These are phyloP conservation scores for Eospalax fontanierii DNA, from an alignment of 2,797 vertebrate genomes.

Conservation along the genomic window DNA sequence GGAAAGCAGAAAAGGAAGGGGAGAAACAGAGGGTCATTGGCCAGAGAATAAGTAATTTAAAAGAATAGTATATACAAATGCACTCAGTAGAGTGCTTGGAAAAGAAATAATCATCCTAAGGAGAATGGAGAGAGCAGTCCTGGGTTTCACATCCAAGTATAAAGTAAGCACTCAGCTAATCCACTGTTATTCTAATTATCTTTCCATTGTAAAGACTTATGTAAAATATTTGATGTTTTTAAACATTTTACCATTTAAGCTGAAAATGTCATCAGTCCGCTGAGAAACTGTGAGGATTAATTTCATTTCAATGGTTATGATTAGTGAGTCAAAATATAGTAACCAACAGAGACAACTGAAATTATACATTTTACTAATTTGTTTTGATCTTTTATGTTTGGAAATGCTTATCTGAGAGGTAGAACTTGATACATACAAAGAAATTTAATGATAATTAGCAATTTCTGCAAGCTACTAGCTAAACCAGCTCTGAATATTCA, in stretches of 20 bases:
- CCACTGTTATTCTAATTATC: background rate
- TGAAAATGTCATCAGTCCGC: constrained; percentile 11
- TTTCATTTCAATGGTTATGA: constrained; percentile 29
- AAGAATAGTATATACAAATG: background rate
- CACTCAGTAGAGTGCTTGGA: background rate
- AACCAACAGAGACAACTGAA: constrained; percentile 12
- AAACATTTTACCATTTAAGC: constrained; percentile 24
- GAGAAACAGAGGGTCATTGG: background rate
- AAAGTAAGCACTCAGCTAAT: background rate
- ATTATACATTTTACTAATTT: background rate
- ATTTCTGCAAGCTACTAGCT: background rate
- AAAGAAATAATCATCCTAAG: background rate
- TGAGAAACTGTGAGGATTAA: background rate
- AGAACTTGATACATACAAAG: background rate
- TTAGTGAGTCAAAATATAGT: constrained; percentile 48
- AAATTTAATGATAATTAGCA: constrained; percentile 15
- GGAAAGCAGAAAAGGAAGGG: too few relatives aligned
- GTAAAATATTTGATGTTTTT: constrained; percentile 8
- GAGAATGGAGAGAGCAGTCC: background rate
- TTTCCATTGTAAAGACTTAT: background rate
- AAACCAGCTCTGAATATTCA: background rate
- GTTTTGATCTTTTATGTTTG: constrained; percentile 10
- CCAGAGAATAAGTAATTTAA: background rate
- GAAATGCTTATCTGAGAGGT: background rate
- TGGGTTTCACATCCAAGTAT: background rate